Evolutionary conservation across 2,113 vertebrate genomes (phyloP).

Genomic region (Ramphastos sulfuratus): DNA sequence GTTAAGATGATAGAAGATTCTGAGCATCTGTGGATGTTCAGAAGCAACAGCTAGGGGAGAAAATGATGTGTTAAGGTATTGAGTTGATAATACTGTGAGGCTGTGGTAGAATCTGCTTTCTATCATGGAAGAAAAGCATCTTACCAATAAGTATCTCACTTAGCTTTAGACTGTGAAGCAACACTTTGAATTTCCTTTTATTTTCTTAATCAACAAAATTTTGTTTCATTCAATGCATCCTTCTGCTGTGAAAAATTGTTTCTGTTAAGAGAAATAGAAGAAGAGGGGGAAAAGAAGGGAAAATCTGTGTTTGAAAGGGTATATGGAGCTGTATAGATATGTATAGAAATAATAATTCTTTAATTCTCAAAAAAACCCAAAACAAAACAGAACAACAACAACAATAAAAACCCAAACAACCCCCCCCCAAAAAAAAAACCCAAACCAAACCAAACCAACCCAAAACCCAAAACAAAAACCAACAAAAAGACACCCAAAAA

Average conservation of each 20-base stretch:
- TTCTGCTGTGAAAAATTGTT: neutral
- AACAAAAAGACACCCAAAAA: neutral
- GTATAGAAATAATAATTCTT: neutral
- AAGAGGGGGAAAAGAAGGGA: neutral
- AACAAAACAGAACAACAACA: too few species aligned
- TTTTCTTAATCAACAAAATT: neutral
- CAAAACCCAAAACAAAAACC: too few species aligned
- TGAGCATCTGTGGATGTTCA: neutral
- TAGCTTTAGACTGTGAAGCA: neutral
- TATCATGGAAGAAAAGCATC: neutral
- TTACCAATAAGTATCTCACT: neutral
- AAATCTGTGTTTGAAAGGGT: neutral
- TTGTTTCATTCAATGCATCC: neutral
- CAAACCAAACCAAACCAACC: too few species aligned
- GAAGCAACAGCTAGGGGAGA: neutral
- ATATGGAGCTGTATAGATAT: neutral
- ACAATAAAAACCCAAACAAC: too few species aligned
- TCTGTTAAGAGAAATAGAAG: neutral
- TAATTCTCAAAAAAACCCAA: neutral
- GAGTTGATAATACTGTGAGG: neutral
- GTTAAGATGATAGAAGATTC: neutral
- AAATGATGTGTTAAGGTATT: neutral
- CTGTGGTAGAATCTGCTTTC: neutral
- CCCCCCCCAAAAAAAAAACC: neutral
- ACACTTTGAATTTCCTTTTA: neutral